These are phyloP conservation scores for Balearica regulorum DNA, from an alignment of 2,797 vertebrate species.

Conservation along the genomic window DNA sequence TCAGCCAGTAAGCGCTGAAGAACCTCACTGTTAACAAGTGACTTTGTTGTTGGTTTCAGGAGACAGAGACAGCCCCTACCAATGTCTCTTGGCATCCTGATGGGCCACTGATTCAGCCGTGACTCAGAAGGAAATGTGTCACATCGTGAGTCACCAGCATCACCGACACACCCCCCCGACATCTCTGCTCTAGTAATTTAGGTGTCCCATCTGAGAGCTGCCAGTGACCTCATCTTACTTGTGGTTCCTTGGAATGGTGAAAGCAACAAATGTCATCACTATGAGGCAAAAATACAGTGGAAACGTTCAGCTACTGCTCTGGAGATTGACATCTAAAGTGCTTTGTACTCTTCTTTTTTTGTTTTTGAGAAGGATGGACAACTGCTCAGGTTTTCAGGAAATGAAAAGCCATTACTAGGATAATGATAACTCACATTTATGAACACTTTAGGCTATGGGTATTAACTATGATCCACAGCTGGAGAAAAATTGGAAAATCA, in stretches of 20 bases:
- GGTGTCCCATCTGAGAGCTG: not conserved
- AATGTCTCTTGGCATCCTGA: not conserved
- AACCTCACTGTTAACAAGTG: not conserved
- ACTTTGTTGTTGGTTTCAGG: not conserved
- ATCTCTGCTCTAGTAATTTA: not conserved
- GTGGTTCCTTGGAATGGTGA: not conserved
- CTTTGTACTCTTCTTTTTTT: not conserved
- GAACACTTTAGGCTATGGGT: not conserved
- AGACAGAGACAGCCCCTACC: not conserved
- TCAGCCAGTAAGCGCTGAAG: not conserved
- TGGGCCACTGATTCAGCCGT: not conserved
- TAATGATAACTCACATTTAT: not conserved
- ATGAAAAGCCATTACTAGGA: not conserved
- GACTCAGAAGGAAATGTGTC: constrained; percentile 46
- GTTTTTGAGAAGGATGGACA: not conserved
- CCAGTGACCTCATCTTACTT: not conserved
- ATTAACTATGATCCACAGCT: not conserved
- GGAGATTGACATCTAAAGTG: not conserved
- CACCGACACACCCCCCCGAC: not conserved
- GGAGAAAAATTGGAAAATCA: not conserved
- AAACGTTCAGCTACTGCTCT: not conserved
- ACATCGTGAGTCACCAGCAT: not conserved
- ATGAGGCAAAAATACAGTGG: not conserved
- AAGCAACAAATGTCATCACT: not conserved
- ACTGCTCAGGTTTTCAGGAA: not conserved